Conservation (phyloP, 2,113 vertebrate species). For the Nyctereutes procyonoides region DNA sequence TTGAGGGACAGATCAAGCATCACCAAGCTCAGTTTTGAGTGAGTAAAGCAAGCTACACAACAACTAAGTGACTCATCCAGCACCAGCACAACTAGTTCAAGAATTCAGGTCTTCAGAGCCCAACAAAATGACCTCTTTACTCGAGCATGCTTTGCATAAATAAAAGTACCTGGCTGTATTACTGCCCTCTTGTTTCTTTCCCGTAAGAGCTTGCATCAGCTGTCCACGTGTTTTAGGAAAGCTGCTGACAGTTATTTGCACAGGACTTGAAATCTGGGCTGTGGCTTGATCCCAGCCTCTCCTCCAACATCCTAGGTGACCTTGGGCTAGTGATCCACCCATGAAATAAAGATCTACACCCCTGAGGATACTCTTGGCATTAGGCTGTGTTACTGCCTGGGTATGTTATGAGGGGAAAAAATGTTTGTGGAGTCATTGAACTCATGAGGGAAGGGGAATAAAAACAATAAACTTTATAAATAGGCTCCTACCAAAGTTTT, state of each 20-base stretch:
- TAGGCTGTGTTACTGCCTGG: background rate
- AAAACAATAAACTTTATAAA: slow-evolving; percentile 16
- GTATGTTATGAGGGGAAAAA: background rate
- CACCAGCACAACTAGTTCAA: background rate
- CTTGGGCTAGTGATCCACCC: background rate
- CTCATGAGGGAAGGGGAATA: background rate
- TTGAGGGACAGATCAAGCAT: background rate
- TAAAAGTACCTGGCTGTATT: background rate
- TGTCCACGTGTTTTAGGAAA: background rate
- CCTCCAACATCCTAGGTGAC: background rate
- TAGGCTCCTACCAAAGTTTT: slow-evolving; percentile 9
- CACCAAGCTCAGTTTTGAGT: background rate
- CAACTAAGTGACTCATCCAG: background rate
- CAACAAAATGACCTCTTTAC: background rate
- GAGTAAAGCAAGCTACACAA: background rate
- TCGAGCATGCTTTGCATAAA: background rate
- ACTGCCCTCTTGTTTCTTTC: background rate
- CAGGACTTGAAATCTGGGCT: background rate
- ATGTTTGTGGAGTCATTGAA: slow-evolving; percentile 17
- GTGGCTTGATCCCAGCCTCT: background rate
- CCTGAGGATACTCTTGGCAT: background rate
- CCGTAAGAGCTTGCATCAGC: background rate
- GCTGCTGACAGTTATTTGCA: background rate
- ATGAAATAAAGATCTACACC: background rate
- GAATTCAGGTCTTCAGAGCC: background rate